Conservation (phyloP, 2,113 vertebrate genomes). For the Ochotona princeps region DNA sequence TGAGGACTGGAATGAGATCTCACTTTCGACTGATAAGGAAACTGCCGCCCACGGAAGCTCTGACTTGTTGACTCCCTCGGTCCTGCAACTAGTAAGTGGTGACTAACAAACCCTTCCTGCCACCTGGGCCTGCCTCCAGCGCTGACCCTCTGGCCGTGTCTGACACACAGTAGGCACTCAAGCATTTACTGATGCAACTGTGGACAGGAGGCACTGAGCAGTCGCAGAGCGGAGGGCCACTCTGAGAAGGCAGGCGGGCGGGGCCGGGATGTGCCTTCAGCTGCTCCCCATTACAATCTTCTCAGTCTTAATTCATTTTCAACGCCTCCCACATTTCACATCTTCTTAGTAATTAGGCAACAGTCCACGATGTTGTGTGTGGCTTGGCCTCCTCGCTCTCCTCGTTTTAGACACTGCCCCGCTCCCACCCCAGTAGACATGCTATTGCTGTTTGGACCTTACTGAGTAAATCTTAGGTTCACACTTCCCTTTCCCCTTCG, state of each 20-base stretch:
- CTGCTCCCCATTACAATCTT: slow-evolving; percentile 72
- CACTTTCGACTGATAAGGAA: slow-evolving; percentile 31
- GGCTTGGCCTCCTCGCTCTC: slow-evolving; percentile 50
- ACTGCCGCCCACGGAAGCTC: slow-evolving; percentile 29
- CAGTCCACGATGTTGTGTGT: slow-evolving; percentile 62
- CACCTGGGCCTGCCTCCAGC: neutral
- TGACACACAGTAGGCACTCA: slow-evolving; percentile 59
- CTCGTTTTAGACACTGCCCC: slow-evolving; percentile 58
- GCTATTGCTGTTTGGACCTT: slow-evolving; percentile 61
- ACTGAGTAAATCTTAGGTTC: slow-evolving; percentile 56
- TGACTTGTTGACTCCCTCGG: slow-evolving; percentile 42
- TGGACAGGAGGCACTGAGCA: slow-evolving; percentile 6
- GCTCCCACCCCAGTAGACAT: slow-evolving; percentile 24
- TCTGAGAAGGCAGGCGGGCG: neutral
- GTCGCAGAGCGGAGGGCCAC: neutral
- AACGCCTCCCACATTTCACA: slow-evolving; percentile 74
- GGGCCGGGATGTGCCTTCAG: slow-evolving; percentile 57
- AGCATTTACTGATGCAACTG: neutral
- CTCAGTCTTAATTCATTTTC: slow-evolving; percentile 71
- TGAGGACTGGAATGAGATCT: neutral
- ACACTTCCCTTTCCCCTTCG: slow-evolving; percentile 56
- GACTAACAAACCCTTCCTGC: slow-evolving; percentile 9
- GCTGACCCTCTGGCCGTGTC: neutral
- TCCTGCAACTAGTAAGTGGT: neutral
- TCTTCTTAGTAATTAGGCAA: slow-evolving; percentile 78